These are phyloP conservation scores for Promerops cafer DNA, from an alignment of 2,113 vertebrate genomes.

Conservation along the genomic window DNA sequence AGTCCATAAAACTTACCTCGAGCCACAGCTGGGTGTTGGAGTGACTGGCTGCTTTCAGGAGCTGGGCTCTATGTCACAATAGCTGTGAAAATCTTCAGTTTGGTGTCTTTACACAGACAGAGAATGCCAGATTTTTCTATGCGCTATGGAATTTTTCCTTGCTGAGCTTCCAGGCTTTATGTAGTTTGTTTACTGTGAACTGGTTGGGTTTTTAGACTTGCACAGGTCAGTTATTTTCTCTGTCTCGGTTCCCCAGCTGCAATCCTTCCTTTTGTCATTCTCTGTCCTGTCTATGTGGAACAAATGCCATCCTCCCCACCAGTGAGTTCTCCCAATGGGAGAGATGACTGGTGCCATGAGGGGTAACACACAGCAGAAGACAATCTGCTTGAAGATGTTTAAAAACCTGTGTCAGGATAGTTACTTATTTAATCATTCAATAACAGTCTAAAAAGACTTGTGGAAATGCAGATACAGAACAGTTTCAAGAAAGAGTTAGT, in stretches of 20 bases:
- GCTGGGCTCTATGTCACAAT: not conserved
- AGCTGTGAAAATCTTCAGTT: not conserved
- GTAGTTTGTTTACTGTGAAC: not conserved
- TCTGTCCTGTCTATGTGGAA: not conserved
- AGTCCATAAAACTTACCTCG: accelerated
- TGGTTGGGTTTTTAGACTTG: not conserved
- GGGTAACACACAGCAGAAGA: not conserved
- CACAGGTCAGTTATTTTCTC: not conserved
- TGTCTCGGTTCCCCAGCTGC: not conserved
- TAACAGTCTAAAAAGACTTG: not conserved
- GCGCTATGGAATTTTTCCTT: not conserved
- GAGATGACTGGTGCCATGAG: not conserved
- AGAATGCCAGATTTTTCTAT: not conserved
- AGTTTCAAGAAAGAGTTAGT: not conserved
- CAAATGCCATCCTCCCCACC: not conserved
- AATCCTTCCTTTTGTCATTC: not conserved
- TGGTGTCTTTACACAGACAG: not conserved
- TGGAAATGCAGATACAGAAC: not conserved
- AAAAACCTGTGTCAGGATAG: not conserved
- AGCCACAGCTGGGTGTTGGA: not conserved
- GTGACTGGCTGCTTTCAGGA: not conserved
- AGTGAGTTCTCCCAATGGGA: not conserved
- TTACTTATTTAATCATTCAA: not conserved
- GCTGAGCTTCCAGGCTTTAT: not conserved
- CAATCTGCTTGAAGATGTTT: not conserved